These are phyloP conservation scores for Pseudolycoriella hygida DNA, from an alignment of 2,888 invertebrate species.

Conservation along the genomic window DNA sequence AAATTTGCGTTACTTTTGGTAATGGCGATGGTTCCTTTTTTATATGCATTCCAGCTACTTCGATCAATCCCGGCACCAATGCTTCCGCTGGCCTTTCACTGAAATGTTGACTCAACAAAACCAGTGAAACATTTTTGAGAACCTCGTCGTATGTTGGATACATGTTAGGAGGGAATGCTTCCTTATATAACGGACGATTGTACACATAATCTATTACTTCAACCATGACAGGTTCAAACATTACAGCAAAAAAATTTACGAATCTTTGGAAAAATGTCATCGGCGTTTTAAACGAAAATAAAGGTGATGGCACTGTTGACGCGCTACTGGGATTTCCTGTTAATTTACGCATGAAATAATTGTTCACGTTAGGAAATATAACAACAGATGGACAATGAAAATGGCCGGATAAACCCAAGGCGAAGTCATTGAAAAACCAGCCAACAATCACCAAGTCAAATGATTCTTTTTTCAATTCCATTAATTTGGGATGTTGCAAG, in stretches of 20 bases:
- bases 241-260: background rate
- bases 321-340: background rate
- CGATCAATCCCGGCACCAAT: slow-evolving; percentile 22
- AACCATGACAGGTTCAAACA: background rate
- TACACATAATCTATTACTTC: slow-evolving; percentile 9
- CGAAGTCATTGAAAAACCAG: slow-evolving; percentile 9
- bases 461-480: slow-evolving; percentile 3
- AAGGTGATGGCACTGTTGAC: background rate
- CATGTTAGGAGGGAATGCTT: slow-evolving; percentile 8
- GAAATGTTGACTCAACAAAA: slow-evolving; percentile 26
- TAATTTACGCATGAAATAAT: background rate
- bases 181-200: background rate
- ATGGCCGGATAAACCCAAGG: slow-evolving; percentile 7
- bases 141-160: slow-evolving; percentile 15
- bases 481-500: background rate
- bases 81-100: slow-evolving; percentile 21
- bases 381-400: slow-evolving; percentile 1
- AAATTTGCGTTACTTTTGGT: slow-evolving; percentile 9
- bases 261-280: background rate
- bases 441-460: slow-evolving; percentile 11
- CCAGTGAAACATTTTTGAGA: slow-evolving; percentile 22
- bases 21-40: slow-evolving; percentile 14
- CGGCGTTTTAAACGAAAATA: background rate
- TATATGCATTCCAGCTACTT: slow-evolving; percentile 32
- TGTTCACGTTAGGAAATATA: background rate